Evolutionary conservation across 2,797 vertebrate species (phyloP).

Genomic region (Philypnodon macrostomus): DNA sequence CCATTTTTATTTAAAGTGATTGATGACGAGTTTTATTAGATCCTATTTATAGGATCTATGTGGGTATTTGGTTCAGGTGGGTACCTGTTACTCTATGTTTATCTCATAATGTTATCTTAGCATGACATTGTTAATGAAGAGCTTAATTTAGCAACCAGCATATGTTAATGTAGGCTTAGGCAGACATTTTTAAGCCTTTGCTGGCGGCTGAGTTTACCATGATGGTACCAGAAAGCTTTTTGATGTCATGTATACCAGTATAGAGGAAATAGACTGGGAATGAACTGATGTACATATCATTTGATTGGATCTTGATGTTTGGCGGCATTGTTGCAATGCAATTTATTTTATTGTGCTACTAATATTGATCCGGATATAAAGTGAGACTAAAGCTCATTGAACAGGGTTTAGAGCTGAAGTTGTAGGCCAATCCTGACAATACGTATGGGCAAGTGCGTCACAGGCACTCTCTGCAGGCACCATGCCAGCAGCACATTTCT

Average conservation of each 20-base stretch:
- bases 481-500: slow-evolving; percentile 56
- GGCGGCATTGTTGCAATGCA: background rate
- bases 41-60: slow-evolving; percentile 42
- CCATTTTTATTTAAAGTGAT: slow-evolving; percentile 13
- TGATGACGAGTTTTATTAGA: slow-evolving; percentile 34
- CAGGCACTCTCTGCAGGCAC: slow-evolving; percentile 54
- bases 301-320: background rate
- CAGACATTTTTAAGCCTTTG: slow-evolving; percentile 64
- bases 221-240: slow-evolving; percentile 50
- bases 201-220: slow-evolving; percentile 50
- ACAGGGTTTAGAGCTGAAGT: slow-evolving; percentile 57
- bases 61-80: slow-evolving; percentile 62
- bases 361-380: slow-evolving; percentile 9
- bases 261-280: background rate
- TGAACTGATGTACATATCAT: background rate
- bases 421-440: slow-evolving; percentile 55
- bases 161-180: slow-evolving; percentile 77
- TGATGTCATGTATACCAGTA: slow-evolving; percentile 50
- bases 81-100: slow-evolving; percentile 69
- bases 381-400: slow-evolving; percentile 1
- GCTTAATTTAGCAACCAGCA: slow-evolving; percentile 81
- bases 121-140: slow-evolving; percentile 78
- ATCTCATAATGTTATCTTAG: slow-evolving; percentile 77
- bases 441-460: slow-evolving; percentile 57
- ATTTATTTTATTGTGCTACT: slow-evolving; percentile 3